Evolutionary conservation across 2,113 vertebrate genomes (phyloP).

Genomic region (Camelus dromedarius): DNA sequence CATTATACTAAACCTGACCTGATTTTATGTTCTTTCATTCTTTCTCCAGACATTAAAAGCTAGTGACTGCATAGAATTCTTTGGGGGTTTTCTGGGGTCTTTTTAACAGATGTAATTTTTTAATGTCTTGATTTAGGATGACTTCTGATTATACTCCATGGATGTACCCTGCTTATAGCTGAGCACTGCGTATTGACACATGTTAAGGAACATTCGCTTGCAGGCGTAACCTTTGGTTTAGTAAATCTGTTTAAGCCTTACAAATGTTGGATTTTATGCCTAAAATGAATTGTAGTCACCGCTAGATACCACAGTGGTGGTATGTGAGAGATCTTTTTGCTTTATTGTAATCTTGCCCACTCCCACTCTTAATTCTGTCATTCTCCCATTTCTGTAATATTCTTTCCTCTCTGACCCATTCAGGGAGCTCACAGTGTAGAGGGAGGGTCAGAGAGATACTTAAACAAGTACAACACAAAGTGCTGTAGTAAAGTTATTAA

Average conservation of each 20-base stretch:
- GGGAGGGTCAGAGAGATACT: not conserved
- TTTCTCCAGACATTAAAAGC: constrained; percentile 23
- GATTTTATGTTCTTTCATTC: not conserved
- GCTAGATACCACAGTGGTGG: not conserved
- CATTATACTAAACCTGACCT: not conserved
- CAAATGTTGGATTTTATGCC: not conserved
- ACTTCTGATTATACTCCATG: not conserved
- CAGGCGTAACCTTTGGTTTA: not conserved
- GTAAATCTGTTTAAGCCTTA: not conserved
- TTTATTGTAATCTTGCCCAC: not conserved
- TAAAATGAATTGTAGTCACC: not conserved
- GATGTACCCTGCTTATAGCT: not conserved
- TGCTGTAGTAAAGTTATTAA: not conserved
- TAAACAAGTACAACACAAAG: accelerated
- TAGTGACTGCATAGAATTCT: not conserved
- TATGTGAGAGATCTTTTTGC: not conserved
- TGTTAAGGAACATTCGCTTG: not conserved
- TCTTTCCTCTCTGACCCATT: not conserved
- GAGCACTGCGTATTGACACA: not conserved
- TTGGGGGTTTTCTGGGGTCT: not conserved
- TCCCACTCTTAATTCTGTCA: not conserved
- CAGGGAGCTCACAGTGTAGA: not conserved
- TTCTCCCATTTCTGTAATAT: not conserved
- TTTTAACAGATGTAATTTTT: constrained; percentile 1
- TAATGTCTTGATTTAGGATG: not conserved